These are phyloP conservation scores for Eunapius fragilis DNA, from an alignment of 37 sponge, comb jelly and placozoan species.

Conservation along the genomic window DNA sequence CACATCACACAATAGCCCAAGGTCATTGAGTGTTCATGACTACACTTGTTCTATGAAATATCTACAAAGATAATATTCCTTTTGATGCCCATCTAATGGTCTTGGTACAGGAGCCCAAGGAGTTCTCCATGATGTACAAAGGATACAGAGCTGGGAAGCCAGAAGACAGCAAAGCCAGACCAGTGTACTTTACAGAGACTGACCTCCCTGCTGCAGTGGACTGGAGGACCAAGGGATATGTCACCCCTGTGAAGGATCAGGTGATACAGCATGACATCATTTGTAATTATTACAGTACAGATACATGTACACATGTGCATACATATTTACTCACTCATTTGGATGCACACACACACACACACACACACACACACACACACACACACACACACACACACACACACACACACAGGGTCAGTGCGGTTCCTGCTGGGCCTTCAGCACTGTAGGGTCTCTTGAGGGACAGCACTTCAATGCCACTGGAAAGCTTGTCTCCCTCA, in stretches of 20 bases:
- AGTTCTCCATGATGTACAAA: constrained; percentile 26
- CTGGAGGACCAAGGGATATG: constrained; percentile 81
- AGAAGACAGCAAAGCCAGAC: constrained; percentile 17
- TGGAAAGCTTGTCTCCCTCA: constrained; percentile 69
- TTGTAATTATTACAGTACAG: too few species aligned
- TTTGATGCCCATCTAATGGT: not conserved
- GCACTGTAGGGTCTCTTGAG: constrained; percentile 82
- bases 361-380: not conserved
- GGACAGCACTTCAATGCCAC: constrained; percentile 77
- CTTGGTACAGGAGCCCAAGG: constrained; percentile 26
- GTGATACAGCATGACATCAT: not conserved
- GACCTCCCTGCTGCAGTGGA: constrained; percentile 65
- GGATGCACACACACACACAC: not conserved
- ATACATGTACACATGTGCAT: not conserved
- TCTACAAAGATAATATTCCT: not conserved
- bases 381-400: constrained; percentile 26
- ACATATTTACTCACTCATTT: not conserved
- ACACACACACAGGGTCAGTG: constrained; percentile 80
- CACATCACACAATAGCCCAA: too few species aligned
- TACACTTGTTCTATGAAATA: too few species aligned
- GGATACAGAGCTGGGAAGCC: constrained; percentile 21
- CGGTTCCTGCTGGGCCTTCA: constrained; percentile 92
- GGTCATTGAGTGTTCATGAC: too few species aligned
- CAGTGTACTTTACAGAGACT: constrained; percentile 10
- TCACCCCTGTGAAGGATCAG: constrained; percentile 78